Evolutionary conservation across 2,888 invertebrate species (phyloP).

Genomic region (Lasioglossum calceatum): DNA sequence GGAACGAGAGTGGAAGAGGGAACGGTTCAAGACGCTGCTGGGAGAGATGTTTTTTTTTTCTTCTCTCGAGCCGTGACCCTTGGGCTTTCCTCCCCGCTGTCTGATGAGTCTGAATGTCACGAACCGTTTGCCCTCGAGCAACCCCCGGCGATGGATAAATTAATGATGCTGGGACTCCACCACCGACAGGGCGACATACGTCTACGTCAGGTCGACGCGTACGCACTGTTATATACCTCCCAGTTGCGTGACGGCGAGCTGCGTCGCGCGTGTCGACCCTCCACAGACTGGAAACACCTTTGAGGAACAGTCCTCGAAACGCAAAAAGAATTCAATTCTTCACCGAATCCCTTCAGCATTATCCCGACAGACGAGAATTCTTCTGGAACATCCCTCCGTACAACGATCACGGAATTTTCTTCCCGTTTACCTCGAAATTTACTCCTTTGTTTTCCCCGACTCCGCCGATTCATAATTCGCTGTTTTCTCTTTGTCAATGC

Average conservation of each 20-base stretch:
- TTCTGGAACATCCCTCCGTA: neutral
- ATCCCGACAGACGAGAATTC: neutral
- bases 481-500: neutral
- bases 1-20: neutral
- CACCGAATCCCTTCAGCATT: neutral
- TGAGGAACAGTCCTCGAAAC: neutral
- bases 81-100: slow-evolving; percentile 45
- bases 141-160: slow-evolving; percentile 77
- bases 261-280: slow-evolving; percentile 1
- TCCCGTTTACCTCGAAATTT: neutral
- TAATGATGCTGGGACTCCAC: slow-evolving; percentile 74
- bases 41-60: neutral
- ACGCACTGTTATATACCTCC: slow-evolving; percentile 45
- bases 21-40: slow-evolving; percentile 1
- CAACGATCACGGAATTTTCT: slow-evolving; percentile 3
- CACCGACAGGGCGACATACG: slow-evolving; percentile 73
- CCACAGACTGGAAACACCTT: neutral
- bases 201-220: slow-evolving; percentile 70
- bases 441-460: no score
- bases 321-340: slow-evolving; percentile 15
- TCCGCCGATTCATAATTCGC: neutral
- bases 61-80: slow-evolving; percentile 61
- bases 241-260: slow-evolving; percentile 59
- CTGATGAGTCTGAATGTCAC: slow-evolving; percentile 65
- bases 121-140: slow-evolving; percentile 61